Base-by-base conservation (phyloP, 2,797 vertebrate species). In the Mastacembelus armatus region DNA sequence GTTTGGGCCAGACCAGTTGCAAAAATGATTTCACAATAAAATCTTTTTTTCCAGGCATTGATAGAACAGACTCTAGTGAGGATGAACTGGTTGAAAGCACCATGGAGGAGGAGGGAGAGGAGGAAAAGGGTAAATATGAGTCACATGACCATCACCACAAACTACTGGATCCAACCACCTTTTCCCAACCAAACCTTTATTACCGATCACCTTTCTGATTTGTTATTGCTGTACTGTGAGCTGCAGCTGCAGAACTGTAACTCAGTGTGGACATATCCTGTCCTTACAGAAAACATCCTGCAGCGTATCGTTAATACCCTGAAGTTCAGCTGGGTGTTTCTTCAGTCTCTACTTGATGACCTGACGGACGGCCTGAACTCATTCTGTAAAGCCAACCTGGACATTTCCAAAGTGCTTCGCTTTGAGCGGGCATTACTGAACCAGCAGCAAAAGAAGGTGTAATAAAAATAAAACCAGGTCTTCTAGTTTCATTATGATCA, bases 401-500 rank as follows among this genome's bases (percentile, higher is more conserved):
- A 90, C 43, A 91, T 94, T 30, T 88, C 91, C 8, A 90, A 77
- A 12, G 93, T 95, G 57, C 82, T 93, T 67, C 44, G 40, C 18
- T 92, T 89, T 0, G 91, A 93, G 84, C 74, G 84, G 22, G 84
- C 86, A 0, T 67, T 92, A 59, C 85, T 95, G 65, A 63, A 52
- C 71, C 84, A 74, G 49, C 92, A 95, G 57, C 88, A 91, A 42
- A 92, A 93, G 27, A 91, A 93, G 93, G 94, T 94, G 51, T 45
- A 70, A 19, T 0, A 1, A 63, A 27, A 15, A 3, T 10, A n/a
- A n/a, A 56, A 30, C 33, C n/a, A n/a, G n/a, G n/a, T n/a, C 26
- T 2, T 32, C 30, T 29, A 32, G 30, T 32, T 32, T 3, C 11
- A 11, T 12, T 35, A 2, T 14, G 14, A 12, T 14, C 5, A 35